A percentile compares a stretch with the other conserved stretches of the same genome.
phyloP scores from a whole-genome alignment of 1,140 invertebrate genomes.

The Chironomus striatipennis region DNA sequence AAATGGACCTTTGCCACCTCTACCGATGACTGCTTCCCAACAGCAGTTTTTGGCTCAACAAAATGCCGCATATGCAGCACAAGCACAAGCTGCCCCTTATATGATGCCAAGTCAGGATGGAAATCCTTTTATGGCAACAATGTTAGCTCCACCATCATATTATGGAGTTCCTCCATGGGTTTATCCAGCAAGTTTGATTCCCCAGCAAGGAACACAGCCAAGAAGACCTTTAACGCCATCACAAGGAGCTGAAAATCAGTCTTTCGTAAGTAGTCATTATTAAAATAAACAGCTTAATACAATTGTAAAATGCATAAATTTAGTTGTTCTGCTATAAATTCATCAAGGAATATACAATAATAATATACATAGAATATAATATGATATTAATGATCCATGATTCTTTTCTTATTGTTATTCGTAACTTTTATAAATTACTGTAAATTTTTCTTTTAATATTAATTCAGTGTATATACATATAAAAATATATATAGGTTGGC shows the following conservation, averaged over 20 bases:
- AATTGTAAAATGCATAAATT: too few relatives aligned
- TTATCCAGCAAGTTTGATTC: conserved; percentile 67
- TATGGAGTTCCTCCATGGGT: conserved; percentile 73
- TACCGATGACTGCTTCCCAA: conserved; percentile 56
- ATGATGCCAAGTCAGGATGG: conserved; percentile 61
- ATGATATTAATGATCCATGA: conserved; percentile 13
- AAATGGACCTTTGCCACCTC: conserved; percentile 57
- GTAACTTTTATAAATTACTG: not conserved
- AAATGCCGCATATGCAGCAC: conserved; percentile 46
- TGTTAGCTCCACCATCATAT: conserved; percentile 61
- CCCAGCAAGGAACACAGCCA: conserved; percentile 60
- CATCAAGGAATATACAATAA: too few relatives aligned
- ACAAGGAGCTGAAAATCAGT: conserved; percentile 53
- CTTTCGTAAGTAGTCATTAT: conserved; percentile 27
- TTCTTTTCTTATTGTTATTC: not conserved
- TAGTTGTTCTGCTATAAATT: too few relatives aligned
- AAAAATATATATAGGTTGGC: not conserved
- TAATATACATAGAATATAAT: conserved; percentile 34
- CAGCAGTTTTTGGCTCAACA: conserved; percentile 39
- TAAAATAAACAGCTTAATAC: too few relatives aligned
- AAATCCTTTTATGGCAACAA: conserved; percentile 51
- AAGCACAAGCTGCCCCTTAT: conserved; percentile 63
- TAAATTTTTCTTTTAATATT: not conserved
- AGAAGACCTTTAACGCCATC: conserved; percentile 63
- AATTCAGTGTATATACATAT: not conserved